Evolutionary conservation across 2,888 invertebrate genomes (phyloP).

Genomic region (Polydrusus pterygomalis): DNA sequence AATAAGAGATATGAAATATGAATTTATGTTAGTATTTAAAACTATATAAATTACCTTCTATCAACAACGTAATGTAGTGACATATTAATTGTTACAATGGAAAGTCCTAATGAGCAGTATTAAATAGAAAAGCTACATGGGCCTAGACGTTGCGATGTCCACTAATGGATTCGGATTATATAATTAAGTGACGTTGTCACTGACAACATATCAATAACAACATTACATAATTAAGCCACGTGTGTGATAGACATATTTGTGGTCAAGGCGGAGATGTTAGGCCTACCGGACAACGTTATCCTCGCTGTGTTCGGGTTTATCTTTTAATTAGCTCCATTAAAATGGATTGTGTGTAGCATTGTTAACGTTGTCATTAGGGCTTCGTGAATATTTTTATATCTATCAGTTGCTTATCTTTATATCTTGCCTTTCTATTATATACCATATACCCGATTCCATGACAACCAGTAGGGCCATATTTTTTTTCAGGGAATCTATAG

Average conservation of each 20-base stretch:
- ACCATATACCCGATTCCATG: too few species aligned
- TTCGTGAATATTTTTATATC: background rate
- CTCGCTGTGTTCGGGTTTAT: background rate
- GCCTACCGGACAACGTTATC: conserved; percentile 2
- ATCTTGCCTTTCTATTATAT: too few species aligned
- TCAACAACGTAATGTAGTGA: too few species aligned
- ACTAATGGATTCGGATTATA: conserved; percentile 10
- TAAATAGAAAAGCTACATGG: conserved; percentile 1
- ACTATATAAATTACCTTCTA: too few species aligned
- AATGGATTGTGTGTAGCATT: conserved; percentile 10
- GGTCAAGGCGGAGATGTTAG: conserved; percentile 13
- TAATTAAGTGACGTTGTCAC: conserved; percentile 15
- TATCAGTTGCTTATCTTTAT: background rate
- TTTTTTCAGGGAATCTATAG: too few species aligned
- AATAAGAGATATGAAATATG: too few species aligned
- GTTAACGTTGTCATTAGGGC: background rate
- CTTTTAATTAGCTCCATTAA: conserved; percentile 3
- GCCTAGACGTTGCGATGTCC: background rate
- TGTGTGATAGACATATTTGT: conserved; percentile 17
- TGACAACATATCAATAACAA: conserved; percentile 21
- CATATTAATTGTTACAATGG: too few species aligned
- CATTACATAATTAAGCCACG: conserved; percentile 17
- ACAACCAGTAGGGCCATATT: too few species aligned
- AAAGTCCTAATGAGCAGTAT: background rate
- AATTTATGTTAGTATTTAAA: too few species aligned